Conservation (phyloP, 1,140 invertebrate genomes). For the Aethina tumida region DNA sequence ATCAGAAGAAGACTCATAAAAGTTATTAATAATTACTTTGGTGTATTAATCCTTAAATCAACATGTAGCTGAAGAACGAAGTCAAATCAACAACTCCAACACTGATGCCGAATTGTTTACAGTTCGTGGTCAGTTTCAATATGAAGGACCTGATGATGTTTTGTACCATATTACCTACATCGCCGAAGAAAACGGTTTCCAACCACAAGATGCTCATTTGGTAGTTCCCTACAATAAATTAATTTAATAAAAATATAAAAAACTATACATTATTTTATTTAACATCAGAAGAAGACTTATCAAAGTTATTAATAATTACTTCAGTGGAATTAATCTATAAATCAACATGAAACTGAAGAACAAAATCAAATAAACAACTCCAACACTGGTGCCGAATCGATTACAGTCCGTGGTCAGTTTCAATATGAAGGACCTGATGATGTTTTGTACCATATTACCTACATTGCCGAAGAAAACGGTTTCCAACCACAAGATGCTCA, state of each 20-base stretch:
- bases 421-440: conserved; percentile 57
- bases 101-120: conserved; percentile 32
- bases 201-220: conserved; percentile 37
- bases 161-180: conserved; percentile 51
- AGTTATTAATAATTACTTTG: no score
- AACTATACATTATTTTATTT: no score
- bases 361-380: conserved; percentile 40
- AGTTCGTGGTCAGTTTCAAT: conserved; percentile 49
- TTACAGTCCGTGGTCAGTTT: conserved; percentile 44
- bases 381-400: conserved; percentile 34
- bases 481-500: conserved; percentile 40
- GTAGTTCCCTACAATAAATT: conserved; percentile 28
- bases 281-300: no score
- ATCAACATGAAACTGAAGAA: conserved; percentile 45
- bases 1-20: no score
- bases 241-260: no score
- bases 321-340: no score
- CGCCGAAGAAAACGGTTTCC: conserved; percentile 47
- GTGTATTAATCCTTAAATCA: conserved; percentile 53
- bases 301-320: no score
- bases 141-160: conserved; percentile 54
- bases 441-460: conserved; percentile 47
- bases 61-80: conserved; percentile 41
- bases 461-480: conserved; percentile 50
- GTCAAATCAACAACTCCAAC: conserved; percentile 39